phyloP scores from a whole-genome alignment of 2,888 invertebrate genomes.

The Hyalella azteca region DNA sequence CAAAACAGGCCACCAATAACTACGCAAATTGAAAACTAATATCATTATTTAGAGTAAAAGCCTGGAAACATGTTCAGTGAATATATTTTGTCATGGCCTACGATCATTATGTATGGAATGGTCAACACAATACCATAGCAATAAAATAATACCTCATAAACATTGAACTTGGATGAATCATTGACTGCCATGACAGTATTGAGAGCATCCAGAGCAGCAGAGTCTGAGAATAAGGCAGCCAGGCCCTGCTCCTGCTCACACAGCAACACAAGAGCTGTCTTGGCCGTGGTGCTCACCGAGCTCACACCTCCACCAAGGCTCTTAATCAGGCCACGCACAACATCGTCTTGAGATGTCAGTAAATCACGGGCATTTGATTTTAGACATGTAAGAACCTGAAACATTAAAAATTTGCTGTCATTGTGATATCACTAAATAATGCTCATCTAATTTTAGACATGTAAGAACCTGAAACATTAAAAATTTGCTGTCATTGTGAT shows the following conservation, averaged over 20 bases:
- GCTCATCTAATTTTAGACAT: background rate
- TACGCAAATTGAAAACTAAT: no score
- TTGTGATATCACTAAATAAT: background rate
- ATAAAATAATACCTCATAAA: conserved; percentile 49
- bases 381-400: background rate
- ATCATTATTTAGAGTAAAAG: no score
- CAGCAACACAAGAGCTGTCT: conserved; percentile 6
- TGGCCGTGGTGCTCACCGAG: conserved; percentile 40
- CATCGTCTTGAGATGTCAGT: background rate
- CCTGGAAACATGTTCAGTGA: no score
- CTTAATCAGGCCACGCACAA: background rate
- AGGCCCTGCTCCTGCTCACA: conserved; percentile 27
- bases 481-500: background rate
- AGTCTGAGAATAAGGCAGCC: background rate
- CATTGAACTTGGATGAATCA: conserved; percentile 44
- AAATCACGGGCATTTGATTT: background rate
- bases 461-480: no score
- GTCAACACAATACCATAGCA: no score
- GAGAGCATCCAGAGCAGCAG: conserved; percentile 19
- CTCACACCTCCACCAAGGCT: background rate
- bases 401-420: background rate
- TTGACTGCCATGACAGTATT: conserved; percentile 39
- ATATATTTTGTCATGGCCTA: no score
- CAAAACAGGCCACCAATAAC: no score
- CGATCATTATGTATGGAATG: no score